Evolutionary conservation across 2,113 vertebrate species (phyloP).

Genomic region (Pteropus alecto): DNA sequence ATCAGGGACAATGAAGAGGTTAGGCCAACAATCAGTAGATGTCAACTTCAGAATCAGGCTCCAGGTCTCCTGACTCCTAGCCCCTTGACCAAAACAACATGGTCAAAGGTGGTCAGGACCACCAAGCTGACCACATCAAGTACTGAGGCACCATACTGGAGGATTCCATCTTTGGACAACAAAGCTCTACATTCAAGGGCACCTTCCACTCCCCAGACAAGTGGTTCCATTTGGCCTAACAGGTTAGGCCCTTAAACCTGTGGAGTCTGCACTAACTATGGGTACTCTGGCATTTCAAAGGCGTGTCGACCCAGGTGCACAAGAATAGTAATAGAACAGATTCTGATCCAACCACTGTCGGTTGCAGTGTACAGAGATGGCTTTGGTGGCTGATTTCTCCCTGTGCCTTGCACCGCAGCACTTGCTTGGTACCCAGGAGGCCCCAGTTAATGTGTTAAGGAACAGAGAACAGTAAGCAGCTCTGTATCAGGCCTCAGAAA

Average conservation of each 20-base stretch:
- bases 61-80: neutral
- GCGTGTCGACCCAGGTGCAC: neutral
- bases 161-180: neutral
- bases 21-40: neutral
- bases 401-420: accelerated
- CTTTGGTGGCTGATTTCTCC: too few relatives aligned
- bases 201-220: neutral
- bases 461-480: neutral
- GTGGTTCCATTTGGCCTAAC: neutral
- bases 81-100: neutral
- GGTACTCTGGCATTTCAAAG: neutral
- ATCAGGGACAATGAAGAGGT: neutral
- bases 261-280: too few relatives aligned
- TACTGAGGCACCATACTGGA: neutral
- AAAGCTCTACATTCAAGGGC: neutral
- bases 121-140: neutral
- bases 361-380: neutral
- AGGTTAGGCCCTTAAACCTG: too few relatives aligned
- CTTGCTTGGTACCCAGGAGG: neutral
- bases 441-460: neutral
- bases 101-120: neutral
- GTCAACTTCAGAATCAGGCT: neutral
- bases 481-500: neutral
- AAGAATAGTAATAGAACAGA: neutral
- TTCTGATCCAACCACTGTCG: neutral